These are phyloP conservation scores for Stenoptilia bipunctidactyla DNA, from an alignment of 2,888 invertebrate genomes.

Conservation along the genomic window DNA sequence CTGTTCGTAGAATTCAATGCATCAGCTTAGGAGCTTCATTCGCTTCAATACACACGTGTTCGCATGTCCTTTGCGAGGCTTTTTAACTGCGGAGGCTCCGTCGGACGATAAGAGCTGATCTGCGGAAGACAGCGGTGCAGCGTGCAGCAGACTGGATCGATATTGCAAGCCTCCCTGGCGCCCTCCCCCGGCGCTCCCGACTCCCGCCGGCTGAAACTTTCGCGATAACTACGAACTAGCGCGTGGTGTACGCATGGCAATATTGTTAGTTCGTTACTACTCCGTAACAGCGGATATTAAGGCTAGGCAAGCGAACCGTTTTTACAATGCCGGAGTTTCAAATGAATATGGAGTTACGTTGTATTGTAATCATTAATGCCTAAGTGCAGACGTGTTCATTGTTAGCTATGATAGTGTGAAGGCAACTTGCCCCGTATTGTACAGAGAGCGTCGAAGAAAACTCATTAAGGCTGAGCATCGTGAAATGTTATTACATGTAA, in stretches of 20 bases:
- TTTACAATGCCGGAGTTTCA: conserved; percentile 55
- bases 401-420: not conserved
- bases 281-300: conserved; percentile 68
- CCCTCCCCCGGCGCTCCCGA: conserved; percentile 18
- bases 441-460: no score
- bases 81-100: conserved; percentile 44
- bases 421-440: no score
- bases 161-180: conserved; percentile 50
- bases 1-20: not conserved
- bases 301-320: conserved; percentile 51
- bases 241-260: conserved; percentile 69
- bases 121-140: conserved; percentile 68
- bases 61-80: conserved; percentile 28
- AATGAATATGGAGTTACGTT: conserved; percentile 48
- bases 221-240: conserved; percentile 69
- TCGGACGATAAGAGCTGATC: conserved; percentile 65
- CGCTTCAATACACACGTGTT: conserved; percentile 34
- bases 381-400: conserved; percentile 1
- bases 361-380: conserved; percentile 43
- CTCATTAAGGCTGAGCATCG: no score
- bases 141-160: conserved; percentile 66
- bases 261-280: conserved; percentile 69
- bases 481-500: no score
- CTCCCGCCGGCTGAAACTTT: conserved; percentile 58
- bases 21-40: no score